These are phyloP conservation scores for Cosmia trapezina DNA, from an alignment of 2,888 invertebrate species.

Conservation along the genomic window DNA sequence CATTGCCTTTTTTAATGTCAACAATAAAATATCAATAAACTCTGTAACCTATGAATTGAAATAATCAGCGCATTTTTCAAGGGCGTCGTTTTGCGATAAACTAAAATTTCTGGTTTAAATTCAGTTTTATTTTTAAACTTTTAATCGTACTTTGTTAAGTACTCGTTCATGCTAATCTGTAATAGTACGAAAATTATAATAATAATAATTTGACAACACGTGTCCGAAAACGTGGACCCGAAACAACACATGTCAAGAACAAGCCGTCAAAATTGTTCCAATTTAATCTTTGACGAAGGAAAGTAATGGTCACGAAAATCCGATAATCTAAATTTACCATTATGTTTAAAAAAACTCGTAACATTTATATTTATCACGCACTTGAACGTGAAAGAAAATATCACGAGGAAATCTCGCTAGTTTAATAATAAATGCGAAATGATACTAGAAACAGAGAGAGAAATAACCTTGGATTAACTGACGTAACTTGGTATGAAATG, in stretches of 20 bases:
- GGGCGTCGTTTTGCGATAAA: constrained; percentile 39
- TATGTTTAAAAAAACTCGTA: neutral
- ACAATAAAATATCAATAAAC: constrained; percentile 31
- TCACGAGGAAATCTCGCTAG: constrained; percentile 21
- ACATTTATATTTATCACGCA: constrained; percentile 13
- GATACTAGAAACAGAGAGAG: constrained; percentile 4
- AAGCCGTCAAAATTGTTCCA: neutral
- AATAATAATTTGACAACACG: neutral
- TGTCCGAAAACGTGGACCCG: neutral
- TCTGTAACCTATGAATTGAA: constrained; percentile 25
- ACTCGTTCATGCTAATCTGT: neutral
- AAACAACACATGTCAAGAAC: neutral
- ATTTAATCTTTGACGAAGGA: neutral
- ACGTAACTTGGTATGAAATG: constrained; percentile 8
- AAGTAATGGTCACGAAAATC: neutral
- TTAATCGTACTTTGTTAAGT: neutral
- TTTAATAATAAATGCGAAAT: constrained; percentile 37
- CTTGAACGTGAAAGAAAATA: constrained; percentile 40
- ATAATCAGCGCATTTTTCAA: constrained; percentile 31
- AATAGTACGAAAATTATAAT: neutral
- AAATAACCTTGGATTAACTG: constrained; percentile 15
- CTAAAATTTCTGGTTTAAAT: constrained; percentile 15
- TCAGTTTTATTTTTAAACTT: constrained; percentile 11
- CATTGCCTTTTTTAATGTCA: constrained; percentile 22
- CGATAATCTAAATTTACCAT: neutral